Evolutionary conservation across 2,888 invertebrate genomes (phyloP).

Genomic region (Rhingia rostrata): DNA sequence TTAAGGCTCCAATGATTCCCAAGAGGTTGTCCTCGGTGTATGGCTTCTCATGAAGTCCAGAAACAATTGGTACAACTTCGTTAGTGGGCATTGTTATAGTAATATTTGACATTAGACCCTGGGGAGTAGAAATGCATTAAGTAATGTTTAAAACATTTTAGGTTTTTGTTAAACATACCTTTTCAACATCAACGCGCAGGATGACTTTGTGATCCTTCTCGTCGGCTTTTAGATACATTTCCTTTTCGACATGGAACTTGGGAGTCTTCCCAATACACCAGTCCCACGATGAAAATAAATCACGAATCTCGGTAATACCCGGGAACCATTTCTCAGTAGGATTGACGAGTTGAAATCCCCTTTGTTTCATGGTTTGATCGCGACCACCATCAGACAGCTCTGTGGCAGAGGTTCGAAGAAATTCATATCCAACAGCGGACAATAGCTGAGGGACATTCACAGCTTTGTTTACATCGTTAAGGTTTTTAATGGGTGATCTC

Average conservation of each 20-base stretch:
- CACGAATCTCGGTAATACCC: constrained; percentile 88
- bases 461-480: constrained; percentile 89
- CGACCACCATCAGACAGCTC: constrained; percentile 89
- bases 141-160: neutral
- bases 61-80: constrained; percentile 82
- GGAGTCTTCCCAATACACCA: constrained; percentile 96
- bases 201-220: constrained; percentile 85
- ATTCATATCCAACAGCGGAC: constrained; percentile 92
- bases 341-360: constrained; percentile 93
- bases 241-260: constrained; percentile 87
- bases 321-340: constrained; percentile 95
- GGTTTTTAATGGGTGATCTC: constrained; percentile 91
- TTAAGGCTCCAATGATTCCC: constrained; percentile 81
- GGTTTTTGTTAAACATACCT: constrained; percentile 76
- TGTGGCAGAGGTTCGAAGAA: constrained; percentile 88
- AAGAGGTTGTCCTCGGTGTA: constrained; percentile 82
- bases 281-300: constrained; percentile 90
- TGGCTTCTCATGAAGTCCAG: constrained; percentile 80
- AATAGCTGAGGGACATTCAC: constrained; percentile 89
- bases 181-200: constrained; percentile 84
- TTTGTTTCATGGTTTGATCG: constrained; percentile 88
- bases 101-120: constrained; percentile 80
- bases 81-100: constrained; percentile 80
- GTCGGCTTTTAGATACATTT: constrained; percentile 82
- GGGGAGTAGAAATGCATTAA: neutral